phyloP scores from a whole-genome alignment of 2,797 vertebrate species.

The Takifugu ocellatus region DNA sequence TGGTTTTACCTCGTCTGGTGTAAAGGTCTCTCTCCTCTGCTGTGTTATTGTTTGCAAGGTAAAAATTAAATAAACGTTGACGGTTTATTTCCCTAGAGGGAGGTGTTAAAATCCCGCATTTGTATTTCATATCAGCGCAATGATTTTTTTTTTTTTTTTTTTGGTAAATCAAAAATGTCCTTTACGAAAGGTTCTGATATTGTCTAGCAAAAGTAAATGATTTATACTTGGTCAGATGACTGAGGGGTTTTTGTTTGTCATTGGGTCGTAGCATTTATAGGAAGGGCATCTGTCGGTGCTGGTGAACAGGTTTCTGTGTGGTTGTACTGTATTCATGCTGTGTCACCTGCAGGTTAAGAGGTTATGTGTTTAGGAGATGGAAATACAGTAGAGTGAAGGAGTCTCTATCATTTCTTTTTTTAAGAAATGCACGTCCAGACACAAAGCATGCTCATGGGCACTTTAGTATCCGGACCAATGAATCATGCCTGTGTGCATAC shows the following conservation, averaged over 20 bases:
- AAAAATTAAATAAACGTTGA: constrained; percentile 24
- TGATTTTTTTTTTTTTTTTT: constrained; percentile 49
- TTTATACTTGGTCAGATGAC: constrained; percentile 14
- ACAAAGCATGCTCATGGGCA: too few species aligned
- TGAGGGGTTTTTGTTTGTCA: constrained; percentile 17
- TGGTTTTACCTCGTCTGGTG: constrained; percentile 20
- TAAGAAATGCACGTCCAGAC: too few species aligned
- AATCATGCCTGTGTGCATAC: neutral
- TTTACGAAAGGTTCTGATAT: constrained; percentile 49
- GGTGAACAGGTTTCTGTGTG: too few species aligned
- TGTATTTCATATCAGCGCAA: constrained; percentile 51
- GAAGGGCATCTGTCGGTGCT: too few species aligned
- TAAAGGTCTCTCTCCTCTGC: constrained; percentile 29
- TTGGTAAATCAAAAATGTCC: constrained; percentile 35
- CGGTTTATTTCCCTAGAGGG: constrained; percentile 42
- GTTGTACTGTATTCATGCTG: too few species aligned
- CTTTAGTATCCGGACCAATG: too few species aligned
- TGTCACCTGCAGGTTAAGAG: too few species aligned
- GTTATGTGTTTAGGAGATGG: too few species aligned
- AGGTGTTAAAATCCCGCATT: constrained; percentile 35
- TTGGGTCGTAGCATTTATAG: neutral
- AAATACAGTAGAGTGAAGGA: too few species aligned
- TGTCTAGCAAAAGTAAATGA: constrained; percentile 48
- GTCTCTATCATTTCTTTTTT: too few species aligned
- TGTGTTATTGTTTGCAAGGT: constrained; percentile 24